Conservation (phyloP, 2,113 vertebrate genomes). For the Daphoenositta chrysoptera region DNA sequence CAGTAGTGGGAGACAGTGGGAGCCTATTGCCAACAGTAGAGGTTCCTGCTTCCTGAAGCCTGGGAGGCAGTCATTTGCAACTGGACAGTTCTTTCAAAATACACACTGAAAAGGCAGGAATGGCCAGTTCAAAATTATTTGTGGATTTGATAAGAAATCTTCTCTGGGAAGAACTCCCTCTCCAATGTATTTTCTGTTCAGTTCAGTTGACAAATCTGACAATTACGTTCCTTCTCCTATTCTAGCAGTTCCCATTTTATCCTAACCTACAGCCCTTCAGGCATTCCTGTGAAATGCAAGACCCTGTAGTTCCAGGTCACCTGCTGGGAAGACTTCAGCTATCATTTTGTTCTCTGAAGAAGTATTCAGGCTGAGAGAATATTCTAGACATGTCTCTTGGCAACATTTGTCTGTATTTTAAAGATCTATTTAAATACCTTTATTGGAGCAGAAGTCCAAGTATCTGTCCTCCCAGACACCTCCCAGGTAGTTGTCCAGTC, state of each 20-base stretch:
- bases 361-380: neutral
- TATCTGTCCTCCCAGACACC: neutral
- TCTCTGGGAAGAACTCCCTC: neutral
- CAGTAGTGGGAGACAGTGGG: neutral
- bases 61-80: neutral
- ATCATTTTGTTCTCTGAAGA: neutral
- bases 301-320: neutral
- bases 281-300: neutral
- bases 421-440: neutral
- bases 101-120: neutral
- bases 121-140: neutral
- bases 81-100: neutral
- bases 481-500: neutral
- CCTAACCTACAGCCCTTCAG: neutral
- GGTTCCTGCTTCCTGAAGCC: neutral
- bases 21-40: neutral
- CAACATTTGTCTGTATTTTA: neutral
- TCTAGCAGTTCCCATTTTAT: neutral
- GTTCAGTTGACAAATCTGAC: neutral
- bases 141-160: neutral
- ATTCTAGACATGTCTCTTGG: neutral
- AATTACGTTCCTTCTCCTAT: neutral
- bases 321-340: neutral
- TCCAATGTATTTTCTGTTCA: neutral
- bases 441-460: neutral